Evolutionary conservation across 2,113 vertebrate species (phyloP), one percentile per base, ranked within the genome.

Genomic region (Notothenia coriiceps): DNA sequence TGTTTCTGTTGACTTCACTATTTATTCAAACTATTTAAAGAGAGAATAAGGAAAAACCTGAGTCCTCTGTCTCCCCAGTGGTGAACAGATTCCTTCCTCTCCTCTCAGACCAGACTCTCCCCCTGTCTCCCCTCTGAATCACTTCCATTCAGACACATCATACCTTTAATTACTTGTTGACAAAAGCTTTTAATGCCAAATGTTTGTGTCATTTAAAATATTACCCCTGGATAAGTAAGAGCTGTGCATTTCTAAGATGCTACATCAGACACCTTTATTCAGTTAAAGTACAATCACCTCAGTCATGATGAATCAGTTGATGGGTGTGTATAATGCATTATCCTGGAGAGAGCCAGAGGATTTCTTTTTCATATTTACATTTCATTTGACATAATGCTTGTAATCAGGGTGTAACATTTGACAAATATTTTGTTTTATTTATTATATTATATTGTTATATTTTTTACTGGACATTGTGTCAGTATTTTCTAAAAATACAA

Each of bases 1-100:
- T 68, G 22, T 57, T 76, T 84, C 75, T 73, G 74, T 86, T 84
- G 65, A 47, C 66, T 60, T 35, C n/a, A 35, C 18, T 77, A 55
- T 84, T 80, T 79, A 70, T 82, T 82, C 11, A 73, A 64, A 84
- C 62, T 63, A 81, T 71, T 74, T 69, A 81, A 73, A 73, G 62
- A 67, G 29, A 73, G 57, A 78, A 81, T 46, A 65, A 81, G 80
- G 69, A 86, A 74, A 70, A 77, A 77, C 63, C 12, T 44, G 70
- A 77, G 75, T 77, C 59, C 54, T 54, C 54, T 68, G 77, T 76
- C 80, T 80, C 69, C 74, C 77, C 74, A 2, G 70, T 44, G 72
- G 76, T 76, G 66, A 82, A 52, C 9, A 52, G 20, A 25, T 77
- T 63, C 59, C 62, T 80, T 79, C 76, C 76, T 79, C 73, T 85